phyloP scores from a whole-genome alignment of 2,888 invertebrate species.

The Spodoptera picta region DNA sequence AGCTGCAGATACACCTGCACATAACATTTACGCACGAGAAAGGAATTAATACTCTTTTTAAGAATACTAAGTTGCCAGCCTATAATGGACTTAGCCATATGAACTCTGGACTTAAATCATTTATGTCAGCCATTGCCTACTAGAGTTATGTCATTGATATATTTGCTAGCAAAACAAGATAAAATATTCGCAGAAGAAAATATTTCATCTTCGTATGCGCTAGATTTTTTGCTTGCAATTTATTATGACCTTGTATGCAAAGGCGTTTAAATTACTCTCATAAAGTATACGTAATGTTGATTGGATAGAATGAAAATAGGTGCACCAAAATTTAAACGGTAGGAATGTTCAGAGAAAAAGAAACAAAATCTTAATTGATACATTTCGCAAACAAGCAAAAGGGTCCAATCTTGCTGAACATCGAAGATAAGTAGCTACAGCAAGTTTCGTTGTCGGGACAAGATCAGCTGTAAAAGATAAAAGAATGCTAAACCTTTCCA shows the following conservation, averaged over 20 bases:
- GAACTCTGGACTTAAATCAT: slow-evolving; percentile 39
- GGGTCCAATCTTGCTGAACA: slow-evolving; percentile 6
- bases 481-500: slow-evolving; percentile 16
- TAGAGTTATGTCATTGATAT: slow-evolving; percentile 27
- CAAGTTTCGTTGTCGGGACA: slow-evolving; percentile 10
- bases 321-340: too few species aligned
- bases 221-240: too few species aligned
- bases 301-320: too few species aligned
- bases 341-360: too few species aligned
- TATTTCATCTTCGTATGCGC: neutral
- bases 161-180: neutral
- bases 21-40: slow-evolving; percentile 41
- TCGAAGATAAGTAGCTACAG: slow-evolving; percentile 17
- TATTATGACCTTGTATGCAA: too few species aligned
- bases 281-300: too few species aligned
- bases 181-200: neutral
- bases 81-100: slow-evolving; percentile 24
- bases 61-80: slow-evolving; percentile 48
- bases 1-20: slow-evolving; percentile 55
- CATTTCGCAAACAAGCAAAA: too few species aligned
- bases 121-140: slow-evolving; percentile 26
- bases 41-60: slow-evolving; percentile 38
- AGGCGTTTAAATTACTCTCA: too few species aligned
- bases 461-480: slow-evolving; percentile 37
- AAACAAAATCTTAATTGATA: too few species aligned